Percentiles rank a stretch among this genome's conserved stretches.
phyloP scores from a whole-genome alignment of 64 coral and sea anemone species.

The Actinia tenebrosa region DNA sequence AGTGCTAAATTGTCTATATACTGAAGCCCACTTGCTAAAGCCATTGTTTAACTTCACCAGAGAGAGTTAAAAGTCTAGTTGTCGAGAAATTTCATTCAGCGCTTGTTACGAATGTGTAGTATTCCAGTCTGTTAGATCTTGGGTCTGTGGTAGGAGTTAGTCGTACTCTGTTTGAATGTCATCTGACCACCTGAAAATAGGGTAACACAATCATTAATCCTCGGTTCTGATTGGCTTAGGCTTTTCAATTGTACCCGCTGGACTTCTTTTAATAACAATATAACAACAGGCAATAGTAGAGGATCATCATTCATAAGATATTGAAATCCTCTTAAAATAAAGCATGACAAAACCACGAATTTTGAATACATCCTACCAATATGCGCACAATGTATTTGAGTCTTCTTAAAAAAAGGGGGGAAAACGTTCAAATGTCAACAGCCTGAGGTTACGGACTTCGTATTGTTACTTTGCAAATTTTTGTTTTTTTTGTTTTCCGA shows the following conservation, averaged over 20 bases:
- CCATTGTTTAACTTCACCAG: not conserved
- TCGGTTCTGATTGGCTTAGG: constrained; percentile 36
- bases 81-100: constrained; percentile 1
- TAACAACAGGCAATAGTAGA: constrained; percentile 36
- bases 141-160: not conserved
- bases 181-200: constrained; percentile 58
- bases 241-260: constrained; percentile 62
- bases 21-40: constrained; percentile 38
- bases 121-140: not conserved
- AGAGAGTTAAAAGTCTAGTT: not conserved
- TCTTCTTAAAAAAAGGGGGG: not conserved
- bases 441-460: not conserved
- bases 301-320: constrained; percentile 62
- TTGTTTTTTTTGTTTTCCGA: not conserved
- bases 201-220: constrained; percentile 47
- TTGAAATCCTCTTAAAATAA: constrained; percentile 28
- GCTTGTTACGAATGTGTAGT: not conserved
- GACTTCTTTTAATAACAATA: constrained; percentile 50
- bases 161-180: constrained; percentile 47
- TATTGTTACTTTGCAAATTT: not conserved
- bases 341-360: constrained; percentile 4
- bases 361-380: not conserved
- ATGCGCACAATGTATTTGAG: not conserved
- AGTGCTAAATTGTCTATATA: constrained; percentile 48
- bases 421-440: not conserved